These are phyloP conservation scores for Ramphastos sulfuratus DNA, from an alignment of 2,113 vertebrate genomes.

Conservation along the genomic window DNA sequence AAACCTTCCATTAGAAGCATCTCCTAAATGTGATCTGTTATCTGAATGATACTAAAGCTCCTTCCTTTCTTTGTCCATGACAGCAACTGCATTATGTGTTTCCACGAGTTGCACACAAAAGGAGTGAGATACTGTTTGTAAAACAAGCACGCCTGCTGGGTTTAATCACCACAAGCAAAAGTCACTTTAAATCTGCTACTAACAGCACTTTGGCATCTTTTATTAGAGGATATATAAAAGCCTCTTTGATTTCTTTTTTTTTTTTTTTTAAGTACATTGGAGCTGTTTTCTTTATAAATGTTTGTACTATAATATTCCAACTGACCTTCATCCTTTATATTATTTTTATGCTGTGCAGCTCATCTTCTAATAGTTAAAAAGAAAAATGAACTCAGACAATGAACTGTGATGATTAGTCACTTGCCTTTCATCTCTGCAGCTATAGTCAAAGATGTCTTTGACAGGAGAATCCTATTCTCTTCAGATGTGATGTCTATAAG, in stretches of 20 bases:
- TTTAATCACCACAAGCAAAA: constrained; percentile 67
- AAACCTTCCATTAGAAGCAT: not conserved
- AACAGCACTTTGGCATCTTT: constrained; percentile 53
- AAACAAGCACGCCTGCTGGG: constrained; percentile 49
- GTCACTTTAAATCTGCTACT: constrained; percentile 51
- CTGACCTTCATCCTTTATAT: constrained; percentile 54
- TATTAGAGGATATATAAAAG: constrained; percentile 55
- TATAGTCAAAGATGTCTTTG: constrained; percentile 15
- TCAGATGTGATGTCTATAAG: not conserved
- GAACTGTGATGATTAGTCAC: constrained; percentile 27
- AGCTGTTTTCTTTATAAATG: constrained; percentile 35
- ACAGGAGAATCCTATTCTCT: not conserved
- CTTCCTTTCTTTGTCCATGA: not conserved
- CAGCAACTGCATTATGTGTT: constrained; percentile 16
- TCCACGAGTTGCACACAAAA: not conserved
- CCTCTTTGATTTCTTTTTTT: constrained; percentile 25
- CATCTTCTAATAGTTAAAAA: constrained; percentile 20
- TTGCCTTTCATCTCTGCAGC: constrained; percentile 25
- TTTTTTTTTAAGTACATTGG: constrained; percentile 50
- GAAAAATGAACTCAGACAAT: not conserved
- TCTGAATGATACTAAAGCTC: not conserved
- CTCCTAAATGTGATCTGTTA: not conserved
- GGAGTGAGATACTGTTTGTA: constrained; percentile 20
- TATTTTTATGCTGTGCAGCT: constrained; percentile 29
- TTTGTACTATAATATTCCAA: constrained; percentile 49